Evolutionary conservation across 2,888 invertebrate genomes (phyloP).

Genomic region (Saturnia pavonia): DNA sequence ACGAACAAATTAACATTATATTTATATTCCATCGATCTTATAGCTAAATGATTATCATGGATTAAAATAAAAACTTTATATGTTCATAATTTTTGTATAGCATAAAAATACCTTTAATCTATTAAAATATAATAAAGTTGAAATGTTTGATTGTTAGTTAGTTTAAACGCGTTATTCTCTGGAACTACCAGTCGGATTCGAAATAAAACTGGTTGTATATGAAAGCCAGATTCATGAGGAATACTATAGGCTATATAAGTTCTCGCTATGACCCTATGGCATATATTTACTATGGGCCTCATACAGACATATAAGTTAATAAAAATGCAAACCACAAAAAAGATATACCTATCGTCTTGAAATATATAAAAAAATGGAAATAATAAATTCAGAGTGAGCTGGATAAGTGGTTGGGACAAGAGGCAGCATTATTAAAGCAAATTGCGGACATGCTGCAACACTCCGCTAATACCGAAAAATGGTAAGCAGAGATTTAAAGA

Average conservation of each 20-base stretch:
- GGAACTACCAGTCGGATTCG: no score
- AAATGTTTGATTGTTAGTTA: no score
- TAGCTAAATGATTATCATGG: background rate
- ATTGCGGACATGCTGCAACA: conserved; percentile 53
- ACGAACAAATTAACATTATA: background rate
- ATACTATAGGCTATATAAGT: no score
- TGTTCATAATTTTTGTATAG: background rate
- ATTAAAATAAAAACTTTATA: background rate
- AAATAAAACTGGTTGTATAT: no score
- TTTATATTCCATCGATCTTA: background rate
- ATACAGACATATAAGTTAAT: background rate
- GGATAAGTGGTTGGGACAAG: conserved; percentile 63
- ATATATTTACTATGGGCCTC: no score
- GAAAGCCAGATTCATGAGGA: no score
- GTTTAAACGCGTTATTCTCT: no score
- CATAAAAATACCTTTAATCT: no score
- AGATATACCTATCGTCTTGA: background rate
- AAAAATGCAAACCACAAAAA: background rate
- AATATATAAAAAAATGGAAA: conserved; percentile 1
- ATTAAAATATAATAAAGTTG: no score
- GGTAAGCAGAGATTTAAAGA: conserved; percentile 26
- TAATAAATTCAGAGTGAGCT: conserved; percentile 15
- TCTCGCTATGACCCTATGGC: no score
- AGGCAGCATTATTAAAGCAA: conserved; percentile 68
- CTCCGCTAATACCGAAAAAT: conserved; percentile 35